A percentile compares a stretch with the other conserved stretches of the same genome.
These are phyloP conservation scores for Cynopterus brachyotis DNA, from an alignment of 2,113 vertebrate genomes.

Conservation along the genomic window DNA sequence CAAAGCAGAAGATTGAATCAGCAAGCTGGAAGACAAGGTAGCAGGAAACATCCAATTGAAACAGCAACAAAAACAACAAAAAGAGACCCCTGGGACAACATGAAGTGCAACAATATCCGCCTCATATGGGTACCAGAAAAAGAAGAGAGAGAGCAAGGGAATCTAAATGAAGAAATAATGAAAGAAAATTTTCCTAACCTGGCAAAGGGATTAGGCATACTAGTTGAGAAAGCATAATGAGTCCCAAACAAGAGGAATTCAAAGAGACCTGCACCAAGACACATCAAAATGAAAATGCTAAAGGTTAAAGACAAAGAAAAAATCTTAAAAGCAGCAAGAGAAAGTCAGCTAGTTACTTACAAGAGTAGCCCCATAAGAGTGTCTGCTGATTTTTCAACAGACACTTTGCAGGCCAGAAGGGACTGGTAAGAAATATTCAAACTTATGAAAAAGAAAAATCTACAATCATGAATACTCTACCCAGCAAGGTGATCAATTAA, in stretches of 20 bases:
- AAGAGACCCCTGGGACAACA: too few relatives aligned
- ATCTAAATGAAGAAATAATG: background rate
- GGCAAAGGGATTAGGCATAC: background rate
- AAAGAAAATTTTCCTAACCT: background rate
- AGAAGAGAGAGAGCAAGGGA: too few relatives aligned
- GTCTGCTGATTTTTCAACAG: background rate
- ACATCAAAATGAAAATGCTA: background rate
- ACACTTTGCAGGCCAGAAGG: background rate
- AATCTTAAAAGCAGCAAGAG: background rate
- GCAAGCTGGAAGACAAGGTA: too few relatives aligned
- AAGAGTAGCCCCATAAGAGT: too few relatives aligned
- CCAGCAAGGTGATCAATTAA: too few relatives aligned
- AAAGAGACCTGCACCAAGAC: background rate
- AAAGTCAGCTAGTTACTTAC: background rate
- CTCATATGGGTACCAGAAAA: too few relatives aligned
- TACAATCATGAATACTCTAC: too few relatives aligned
- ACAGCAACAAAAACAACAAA: too few relatives aligned
- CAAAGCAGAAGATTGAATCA: too few relatives aligned
- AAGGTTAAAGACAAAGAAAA: background rate
- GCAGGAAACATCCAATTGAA: too few relatives aligned
- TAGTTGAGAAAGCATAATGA: background rate
- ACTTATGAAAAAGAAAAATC: too few relatives aligned
- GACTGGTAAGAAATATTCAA: background rate
- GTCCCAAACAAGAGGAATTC: background rate
- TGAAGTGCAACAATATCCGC: too few relatives aligned